Conservation (phyloP, 2,113 vertebrate genomes). For the Anser cygnoides region DNA sequence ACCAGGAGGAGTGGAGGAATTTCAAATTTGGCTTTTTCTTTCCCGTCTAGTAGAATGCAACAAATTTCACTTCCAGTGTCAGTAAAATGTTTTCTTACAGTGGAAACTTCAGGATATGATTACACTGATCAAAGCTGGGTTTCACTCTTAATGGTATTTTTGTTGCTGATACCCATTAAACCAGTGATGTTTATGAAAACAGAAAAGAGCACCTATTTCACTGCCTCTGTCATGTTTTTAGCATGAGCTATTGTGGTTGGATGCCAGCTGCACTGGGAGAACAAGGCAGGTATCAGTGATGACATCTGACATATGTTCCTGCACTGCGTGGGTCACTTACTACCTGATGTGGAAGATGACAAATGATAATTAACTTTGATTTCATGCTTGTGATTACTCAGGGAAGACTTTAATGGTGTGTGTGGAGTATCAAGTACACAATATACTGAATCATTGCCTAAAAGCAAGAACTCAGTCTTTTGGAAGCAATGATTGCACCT, state of each 20-base stretch:
- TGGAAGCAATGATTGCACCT: neutral
- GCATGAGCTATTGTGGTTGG: neutral
- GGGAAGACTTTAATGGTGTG: neutral
- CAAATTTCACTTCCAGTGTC: neutral
- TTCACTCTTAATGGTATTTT: neutral
- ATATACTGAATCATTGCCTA: neutral
- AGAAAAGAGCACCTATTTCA: neutral
- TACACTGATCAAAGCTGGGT: neutral
- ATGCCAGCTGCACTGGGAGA: neutral
- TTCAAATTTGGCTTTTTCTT: neutral
- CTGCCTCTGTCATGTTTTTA: neutral
- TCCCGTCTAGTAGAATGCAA: neutral
- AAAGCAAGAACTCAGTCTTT: neutral
- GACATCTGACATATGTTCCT: slow-evolving; percentile 43
- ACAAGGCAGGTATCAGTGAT: neutral
- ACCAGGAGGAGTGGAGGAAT: neutral
- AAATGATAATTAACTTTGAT: slow-evolving; percentile 54
- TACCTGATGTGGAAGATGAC: neutral
- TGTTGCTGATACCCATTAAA: neutral
- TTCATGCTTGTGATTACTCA: slow-evolving; percentile 32
- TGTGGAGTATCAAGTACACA: neutral
- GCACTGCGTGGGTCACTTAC: slow-evolving; percentile 31
- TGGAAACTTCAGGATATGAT: neutral
- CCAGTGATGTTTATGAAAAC: neutral
- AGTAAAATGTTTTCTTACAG: neutral